Evolutionary conservation across 2,113 vertebrate genomes (phyloP).

Genomic region (Alexandromys fortis): DNA sequence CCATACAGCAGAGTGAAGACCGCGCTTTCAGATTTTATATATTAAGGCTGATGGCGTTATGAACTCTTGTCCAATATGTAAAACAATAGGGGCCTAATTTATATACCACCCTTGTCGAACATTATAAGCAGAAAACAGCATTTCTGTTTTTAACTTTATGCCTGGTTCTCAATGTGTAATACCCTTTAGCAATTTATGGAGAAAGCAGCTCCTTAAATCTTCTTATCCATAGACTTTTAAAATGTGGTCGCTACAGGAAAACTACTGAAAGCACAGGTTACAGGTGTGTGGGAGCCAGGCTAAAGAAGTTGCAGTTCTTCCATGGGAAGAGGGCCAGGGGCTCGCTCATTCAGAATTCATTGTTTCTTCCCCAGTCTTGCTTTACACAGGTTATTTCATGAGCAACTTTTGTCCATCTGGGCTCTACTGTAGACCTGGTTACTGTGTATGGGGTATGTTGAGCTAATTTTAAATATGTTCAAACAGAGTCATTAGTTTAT

Average conservation of each 20-base stretch:
- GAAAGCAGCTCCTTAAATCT: neutral
- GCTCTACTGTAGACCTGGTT: neutral
- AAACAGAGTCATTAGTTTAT: neutral
- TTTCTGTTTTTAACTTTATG: constrained; percentile 23
- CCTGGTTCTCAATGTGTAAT: neutral
- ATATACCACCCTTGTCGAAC: neutral
- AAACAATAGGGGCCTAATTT: neutral
- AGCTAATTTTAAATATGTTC: neutral
- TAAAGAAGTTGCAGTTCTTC: neutral
- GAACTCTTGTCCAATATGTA: neutral
- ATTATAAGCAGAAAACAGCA: neutral
- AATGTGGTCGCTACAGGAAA: neutral
- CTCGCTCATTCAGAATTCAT: neutral
- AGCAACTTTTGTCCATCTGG: neutral
- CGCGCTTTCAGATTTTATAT: neutral
- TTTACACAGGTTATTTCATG: neutral
- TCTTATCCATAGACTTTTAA: neutral
- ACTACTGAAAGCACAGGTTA: neutral
- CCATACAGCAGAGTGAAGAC: neutral
- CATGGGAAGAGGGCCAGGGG: neutral
- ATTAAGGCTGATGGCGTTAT: neutral
- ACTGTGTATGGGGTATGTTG: neutral
- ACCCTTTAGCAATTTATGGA: neutral
- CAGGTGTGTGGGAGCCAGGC: neutral
- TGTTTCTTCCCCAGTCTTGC: neutral